Evolutionary conservation across 35 echinoderm and acorn worm species (phyloP), one percentile per base, ranked within the genome.

Genomic region (Heliocidaris tuberculata): DNA sequence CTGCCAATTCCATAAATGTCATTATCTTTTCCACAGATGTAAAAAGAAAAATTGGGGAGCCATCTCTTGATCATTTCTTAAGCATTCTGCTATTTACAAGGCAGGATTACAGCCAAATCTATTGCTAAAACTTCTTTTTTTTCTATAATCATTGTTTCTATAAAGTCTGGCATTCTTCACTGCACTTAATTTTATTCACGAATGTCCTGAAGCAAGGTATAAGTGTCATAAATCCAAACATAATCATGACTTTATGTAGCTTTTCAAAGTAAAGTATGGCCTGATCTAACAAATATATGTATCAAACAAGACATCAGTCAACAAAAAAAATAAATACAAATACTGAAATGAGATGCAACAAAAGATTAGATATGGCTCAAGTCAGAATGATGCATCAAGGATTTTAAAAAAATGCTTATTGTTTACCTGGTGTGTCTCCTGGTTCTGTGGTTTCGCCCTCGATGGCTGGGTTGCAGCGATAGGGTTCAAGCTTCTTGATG

Each of bases 401-500:
- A 27, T 78, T n/a, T 6, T 4, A 24, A 19, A 71, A 78, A 78
- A 16, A 47, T 32, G 13, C 15, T 47, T 0, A 9, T 48, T 47
- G 31, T 89, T 89, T 96, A 96, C 96, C 96, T 96, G 96, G 95
- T 52, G 90, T 21, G 21, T 99, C 94, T 30, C 94, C 93, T 31
- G 95, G 86, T 86, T 92, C 95, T 10, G 70, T 92, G 32, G 96
- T 92, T 21, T 88, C 65, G 5, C 54, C 96, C 15, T 94, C 93
- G 2, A 94, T 48, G 0, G 95, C 85, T 2, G 98, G 98, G 6
- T 86, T 92, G 85, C 96, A 96, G 60, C 98, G 90, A 85, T 94
- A 99, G 16, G 95, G 65, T 10, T 94, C 6, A n/a, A 99, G 95
- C 50, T 95, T 96, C 95, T 97, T 97, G 93, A 99, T 90, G 24